A percentile compares a stretch with the other conserved stretches of the same genome.
phyloP scores from a whole-genome alignment of 2,113 vertebrate genomes.

The Nasalis larvatus region DNA sequence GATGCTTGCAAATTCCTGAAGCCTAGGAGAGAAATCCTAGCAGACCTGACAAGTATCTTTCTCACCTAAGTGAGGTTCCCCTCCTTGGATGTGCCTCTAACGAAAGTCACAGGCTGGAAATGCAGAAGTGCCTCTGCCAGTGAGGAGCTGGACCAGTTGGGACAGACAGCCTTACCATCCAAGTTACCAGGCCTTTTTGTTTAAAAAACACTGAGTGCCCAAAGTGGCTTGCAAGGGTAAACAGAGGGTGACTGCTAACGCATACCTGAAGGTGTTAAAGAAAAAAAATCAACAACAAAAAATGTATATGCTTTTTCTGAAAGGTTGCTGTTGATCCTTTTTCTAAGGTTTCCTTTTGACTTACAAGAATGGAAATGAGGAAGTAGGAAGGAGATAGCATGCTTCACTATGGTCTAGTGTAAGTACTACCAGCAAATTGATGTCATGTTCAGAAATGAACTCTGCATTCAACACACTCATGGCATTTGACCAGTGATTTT shows the following conservation, averaged over 20 bases:
- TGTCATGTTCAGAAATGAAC: neutral
- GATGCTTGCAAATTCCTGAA: neutral
- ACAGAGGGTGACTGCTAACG: neutral
- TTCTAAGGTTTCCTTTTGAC: conserved; percentile 39
- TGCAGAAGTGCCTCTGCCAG: neutral
- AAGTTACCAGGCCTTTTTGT: neutral
- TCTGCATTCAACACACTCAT: neutral
- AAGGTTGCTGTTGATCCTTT: neutral
- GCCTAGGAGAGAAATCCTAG: neutral
- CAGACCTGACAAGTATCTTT: neutral
- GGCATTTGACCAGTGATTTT: neutral
- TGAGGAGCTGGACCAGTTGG: neutral
- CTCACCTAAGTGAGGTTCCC: neutral
- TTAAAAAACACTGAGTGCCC: neutral
- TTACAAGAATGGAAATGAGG: conserved; percentile 31
- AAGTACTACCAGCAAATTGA: neutral
- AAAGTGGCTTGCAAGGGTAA: neutral
- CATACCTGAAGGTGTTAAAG: neutral
- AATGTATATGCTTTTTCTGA: neutral
- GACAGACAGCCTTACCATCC: neutral
- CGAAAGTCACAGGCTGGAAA: neutral
- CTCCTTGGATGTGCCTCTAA: neutral
- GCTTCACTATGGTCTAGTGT: neutral
- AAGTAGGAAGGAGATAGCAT: neutral
- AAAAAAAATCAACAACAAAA: neutral